Evolutionary conservation across 2,888 invertebrate species (phyloP), one percentile per base, ranked within the genome.

Genomic region (Heliconius aoede): DNA sequence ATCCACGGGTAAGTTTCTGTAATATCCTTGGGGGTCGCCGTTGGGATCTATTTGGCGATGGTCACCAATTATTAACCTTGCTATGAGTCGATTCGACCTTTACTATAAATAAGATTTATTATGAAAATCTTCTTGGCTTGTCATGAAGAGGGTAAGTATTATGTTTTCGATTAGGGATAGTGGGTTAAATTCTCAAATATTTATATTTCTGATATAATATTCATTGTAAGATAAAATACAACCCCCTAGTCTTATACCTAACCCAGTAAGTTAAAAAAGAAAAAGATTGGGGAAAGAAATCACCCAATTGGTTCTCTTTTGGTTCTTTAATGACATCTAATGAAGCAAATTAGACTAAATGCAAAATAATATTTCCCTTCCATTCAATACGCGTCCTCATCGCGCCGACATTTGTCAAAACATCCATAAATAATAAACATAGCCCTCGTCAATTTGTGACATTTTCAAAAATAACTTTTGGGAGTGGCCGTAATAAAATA

Each of bases 1-100:
- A 85, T 84, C 87, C 84, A 80, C 87, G 89, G 91, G 91, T 90
- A 91, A 91, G 90, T 91, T 91, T 88, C 87, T 85, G 88, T 91
- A 89, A 92, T 92, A 92, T 92, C 92, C 92, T 90, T 78, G 32
- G 91, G 91, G 92, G 90, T 84, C 83, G 82, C 80, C 79, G 72
- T 78, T 80, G 79, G 86, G 84, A 85, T 87, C 86, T 89, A 86
- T 90, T 90, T 90, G 90, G 40, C 60, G 72, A 87, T 85, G 90
- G 84, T 85, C 85, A 86, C 83, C 88, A 90, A 91, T 91, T 91
- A 91, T 90, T 90, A 89, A 91, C 85, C 85, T 83, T 83, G 83
- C 81, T 86, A 46, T 46, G 46, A 84, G 87, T 87, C 87, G 87
- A 84, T 86, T 85, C 81, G 82, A 82, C 79, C 81, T 51, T 68